Conservation (phyloP, 2,797 vertebrate species). For the Notolabrus celidotus region DNA sequence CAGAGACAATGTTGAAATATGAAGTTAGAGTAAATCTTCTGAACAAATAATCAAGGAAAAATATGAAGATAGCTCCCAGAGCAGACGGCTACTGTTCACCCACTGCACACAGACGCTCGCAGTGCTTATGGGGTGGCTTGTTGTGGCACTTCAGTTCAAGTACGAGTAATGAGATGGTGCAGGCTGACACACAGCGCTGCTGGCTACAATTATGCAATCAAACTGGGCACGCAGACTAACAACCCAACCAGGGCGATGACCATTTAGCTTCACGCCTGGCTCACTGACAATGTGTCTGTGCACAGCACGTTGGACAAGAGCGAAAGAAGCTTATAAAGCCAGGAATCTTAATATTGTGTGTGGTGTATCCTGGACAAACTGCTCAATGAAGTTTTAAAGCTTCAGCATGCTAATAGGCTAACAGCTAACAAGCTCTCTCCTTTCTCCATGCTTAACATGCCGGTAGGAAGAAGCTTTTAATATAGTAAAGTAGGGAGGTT, state of each 20-base stretch:
- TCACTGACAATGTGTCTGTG: neutral
- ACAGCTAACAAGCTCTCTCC: conserved; percentile 44
- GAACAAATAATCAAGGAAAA: conserved; percentile 7
- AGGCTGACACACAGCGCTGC: conserved; percentile 66
- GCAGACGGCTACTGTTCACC: conserved; percentile 44
- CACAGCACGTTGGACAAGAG: neutral
- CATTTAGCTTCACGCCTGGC: conserved; percentile 6
- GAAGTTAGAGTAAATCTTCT: conserved; percentile 1
- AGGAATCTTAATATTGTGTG: neutral
- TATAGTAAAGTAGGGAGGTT: neutral
- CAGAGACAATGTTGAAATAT: conserved; percentile 22
- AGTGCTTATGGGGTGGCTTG: conserved; percentile 42
- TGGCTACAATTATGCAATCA: conserved; percentile 73
- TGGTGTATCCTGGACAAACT: neutral
- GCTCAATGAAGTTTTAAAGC: conserved; percentile 1
- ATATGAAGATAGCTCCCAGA: conserved; percentile 20
- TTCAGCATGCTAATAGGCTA: conserved; percentile 60
- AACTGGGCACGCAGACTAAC: conserved; percentile 39
- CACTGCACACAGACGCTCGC: conserved; percentile 24
- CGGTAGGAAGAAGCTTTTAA: neutral
- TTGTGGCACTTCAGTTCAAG: conserved; percentile 52
- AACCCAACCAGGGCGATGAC: conserved; percentile 9
- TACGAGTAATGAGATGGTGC: conserved; percentile 63
- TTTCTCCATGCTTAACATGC: conserved; percentile 16
- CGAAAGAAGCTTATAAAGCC: neutral